These are phyloP conservation scores for Amiota communis DNA, from an alignment of 2,888 invertebrate genomes.

Conservation along the genomic window DNA sequence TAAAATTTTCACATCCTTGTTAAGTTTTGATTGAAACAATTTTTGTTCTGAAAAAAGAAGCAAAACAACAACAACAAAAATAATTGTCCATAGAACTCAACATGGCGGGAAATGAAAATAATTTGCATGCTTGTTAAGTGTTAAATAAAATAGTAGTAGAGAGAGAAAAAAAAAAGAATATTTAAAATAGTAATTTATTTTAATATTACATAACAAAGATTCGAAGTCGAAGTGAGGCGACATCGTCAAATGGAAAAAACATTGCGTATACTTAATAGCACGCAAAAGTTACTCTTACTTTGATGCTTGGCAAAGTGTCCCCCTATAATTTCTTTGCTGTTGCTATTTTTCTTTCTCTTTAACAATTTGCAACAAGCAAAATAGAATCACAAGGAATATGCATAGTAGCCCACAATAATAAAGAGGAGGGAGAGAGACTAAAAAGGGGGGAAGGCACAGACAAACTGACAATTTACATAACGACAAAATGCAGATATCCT, in stretches of 20 bases:
- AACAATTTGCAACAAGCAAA: too few species aligned
- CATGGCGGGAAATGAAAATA: constrained; percentile 22
- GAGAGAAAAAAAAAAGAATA: too few species aligned
- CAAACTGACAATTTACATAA: constrained; percentile 46
- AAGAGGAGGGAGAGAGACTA: too few species aligned
- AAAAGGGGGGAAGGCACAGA: too few species aligned
- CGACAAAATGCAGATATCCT: constrained; percentile 47
- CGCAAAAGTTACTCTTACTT: too few species aligned
- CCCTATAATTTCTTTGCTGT: too few species aligned
- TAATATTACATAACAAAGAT: constrained; percentile 52
- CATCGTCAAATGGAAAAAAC: constrained; percentile 23
- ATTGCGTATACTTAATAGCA: constrained; percentile 57
- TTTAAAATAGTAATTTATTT: constrained; percentile 24
- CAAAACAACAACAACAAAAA: constrained; percentile 17
- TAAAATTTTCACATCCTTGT: constrained; percentile 68
- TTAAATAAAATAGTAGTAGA: neutral
- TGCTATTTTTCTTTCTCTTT: too few species aligned
- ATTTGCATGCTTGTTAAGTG: constrained; percentile 25
- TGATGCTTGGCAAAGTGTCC: too few species aligned
- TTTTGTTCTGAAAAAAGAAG: neutral
- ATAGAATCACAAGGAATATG: too few species aligned
- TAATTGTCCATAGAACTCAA: constrained; percentile 54
- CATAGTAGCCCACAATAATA: too few species aligned
- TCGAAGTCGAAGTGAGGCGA: neutral
- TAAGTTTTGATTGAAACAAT: constrained; percentile 54